These are phyloP conservation scores for Acanthisitta chloris DNA, from an alignment of 2,113 vertebrate genomes.

Conservation along the genomic window DNA sequence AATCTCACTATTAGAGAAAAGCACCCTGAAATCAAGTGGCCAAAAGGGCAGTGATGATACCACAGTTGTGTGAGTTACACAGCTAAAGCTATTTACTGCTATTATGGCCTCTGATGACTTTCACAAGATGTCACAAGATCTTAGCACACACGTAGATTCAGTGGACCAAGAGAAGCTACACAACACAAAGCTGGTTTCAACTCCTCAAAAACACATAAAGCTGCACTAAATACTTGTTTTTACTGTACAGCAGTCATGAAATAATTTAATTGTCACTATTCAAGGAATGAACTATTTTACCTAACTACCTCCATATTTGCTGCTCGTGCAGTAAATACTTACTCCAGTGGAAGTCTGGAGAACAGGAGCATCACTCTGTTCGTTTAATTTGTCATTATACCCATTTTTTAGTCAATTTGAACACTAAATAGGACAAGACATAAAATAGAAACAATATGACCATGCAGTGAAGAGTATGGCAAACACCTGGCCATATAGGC, in stretches of 20 bases:
- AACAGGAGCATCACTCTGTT: not conserved
- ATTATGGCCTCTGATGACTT: not conserved
- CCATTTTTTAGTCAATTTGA: not conserved
- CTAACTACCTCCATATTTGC: not conserved
- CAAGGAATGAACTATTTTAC: not conserved
- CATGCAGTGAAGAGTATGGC: not conserved
- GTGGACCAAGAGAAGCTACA: not conserved
- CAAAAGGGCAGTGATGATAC: not conserved
- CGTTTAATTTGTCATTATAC: not conserved
- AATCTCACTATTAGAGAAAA: not conserved
- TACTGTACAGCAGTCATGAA: not conserved
- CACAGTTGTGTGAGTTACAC: accelerated
- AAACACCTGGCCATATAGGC: not conserved
- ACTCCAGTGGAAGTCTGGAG: not conserved
- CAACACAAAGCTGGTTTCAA: not conserved
- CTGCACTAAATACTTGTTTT: not conserved
- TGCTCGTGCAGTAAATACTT: not conserved
- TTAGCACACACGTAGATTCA: not conserved
- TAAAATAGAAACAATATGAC: not conserved
- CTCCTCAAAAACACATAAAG: not conserved
- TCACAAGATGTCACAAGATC: not conserved
- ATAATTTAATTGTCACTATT: not conserved
- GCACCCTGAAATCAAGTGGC: not conserved
- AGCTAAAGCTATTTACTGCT: not conserved
- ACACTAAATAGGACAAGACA: not conserved